Conservation (phyloP, 2,113 vertebrate species). For the Athene noctua region DNA sequence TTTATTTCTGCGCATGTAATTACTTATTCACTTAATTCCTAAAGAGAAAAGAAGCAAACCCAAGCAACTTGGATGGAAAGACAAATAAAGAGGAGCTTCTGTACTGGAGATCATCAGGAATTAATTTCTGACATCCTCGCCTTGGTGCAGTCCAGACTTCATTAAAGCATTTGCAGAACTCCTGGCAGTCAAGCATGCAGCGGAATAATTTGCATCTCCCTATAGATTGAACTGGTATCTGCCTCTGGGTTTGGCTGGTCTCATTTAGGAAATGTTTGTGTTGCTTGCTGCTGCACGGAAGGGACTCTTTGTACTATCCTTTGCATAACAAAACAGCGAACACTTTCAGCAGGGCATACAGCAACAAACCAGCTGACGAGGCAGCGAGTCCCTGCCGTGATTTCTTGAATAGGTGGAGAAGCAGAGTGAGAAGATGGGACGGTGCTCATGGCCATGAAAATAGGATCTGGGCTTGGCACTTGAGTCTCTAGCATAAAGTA, state of each 20-base stretch:
- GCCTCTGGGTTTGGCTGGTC: slow-evolving; percentile 38
- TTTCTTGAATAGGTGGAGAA: background rate
- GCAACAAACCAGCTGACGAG: background rate
- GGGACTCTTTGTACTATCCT: background rate
- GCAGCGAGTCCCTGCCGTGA: rapidly evolving
- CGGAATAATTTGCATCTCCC: slow-evolving; percentile 1
- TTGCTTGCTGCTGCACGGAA: background rate
- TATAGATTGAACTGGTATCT: background rate
- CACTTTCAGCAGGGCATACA: background rate
- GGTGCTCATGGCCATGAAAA: background rate
- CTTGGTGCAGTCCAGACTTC: slow-evolving; percentile 24
- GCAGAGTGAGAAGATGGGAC: background rate
- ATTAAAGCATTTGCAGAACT: slow-evolving; percentile 27
- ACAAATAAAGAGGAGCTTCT: background rate
- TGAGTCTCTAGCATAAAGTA: background rate
- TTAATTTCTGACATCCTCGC: background rate
- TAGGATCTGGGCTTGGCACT: background rate
- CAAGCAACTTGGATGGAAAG: background rate
- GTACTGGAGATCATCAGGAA: background rate
- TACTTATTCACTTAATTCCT: background rate
- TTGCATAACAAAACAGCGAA: background rate
- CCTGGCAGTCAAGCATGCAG: background rate
- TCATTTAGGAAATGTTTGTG: slow-evolving; percentile 38
- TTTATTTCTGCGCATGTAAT: background rate
- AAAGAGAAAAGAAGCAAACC: background rate